These are phyloP conservation scores for Hydropsyche betteni DNA, from an alignment of 2,888 invertebrate species.

Conservation along the genomic window DNA sequence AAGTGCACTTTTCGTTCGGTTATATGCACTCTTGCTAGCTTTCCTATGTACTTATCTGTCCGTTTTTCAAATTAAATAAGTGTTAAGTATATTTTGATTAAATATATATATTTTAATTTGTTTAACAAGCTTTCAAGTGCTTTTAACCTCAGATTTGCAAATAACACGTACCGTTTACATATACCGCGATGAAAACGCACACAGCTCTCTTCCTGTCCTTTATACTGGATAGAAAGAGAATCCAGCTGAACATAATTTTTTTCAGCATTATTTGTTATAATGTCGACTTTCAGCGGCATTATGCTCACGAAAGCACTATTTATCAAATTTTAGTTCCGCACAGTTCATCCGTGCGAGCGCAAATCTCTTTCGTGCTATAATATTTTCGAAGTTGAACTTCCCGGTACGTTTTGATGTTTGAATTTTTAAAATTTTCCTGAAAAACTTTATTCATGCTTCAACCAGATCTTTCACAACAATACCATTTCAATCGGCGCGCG, in stretches of 20 bases:
- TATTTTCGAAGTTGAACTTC: neutral
- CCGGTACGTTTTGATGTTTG: neutral
- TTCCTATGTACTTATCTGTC: too few species aligned
- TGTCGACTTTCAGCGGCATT: slow-evolving; percentile 3
- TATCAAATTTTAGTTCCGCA: slow-evolving; percentile 17
- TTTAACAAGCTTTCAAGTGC: too few species aligned
- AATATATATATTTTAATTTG: too few species aligned
- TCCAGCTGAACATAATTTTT: too few species aligned
- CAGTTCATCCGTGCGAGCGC: neutral
- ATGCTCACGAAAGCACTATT: slow-evolving; percentile 29
- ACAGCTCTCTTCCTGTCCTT: slow-evolving; percentile 24
- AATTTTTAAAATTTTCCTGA: neutral
- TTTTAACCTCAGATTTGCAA: neutral
- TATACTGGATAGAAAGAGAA: neutral
- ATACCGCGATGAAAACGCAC: neutral
- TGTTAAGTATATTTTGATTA: too few species aligned
- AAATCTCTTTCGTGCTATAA: neutral
- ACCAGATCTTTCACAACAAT: too few species aligned
- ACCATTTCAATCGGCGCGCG: too few species aligned
- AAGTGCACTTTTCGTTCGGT: too few species aligned
- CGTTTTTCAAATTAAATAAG: too few species aligned
- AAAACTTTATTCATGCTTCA: neutral
- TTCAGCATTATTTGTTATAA: slow-evolving; percentile 16
- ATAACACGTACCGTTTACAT: neutral
- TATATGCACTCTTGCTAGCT: too few species aligned